Conservation (phyloP, 2,888 invertebrate species). For the Acanthosepion lycidas region DNA sequence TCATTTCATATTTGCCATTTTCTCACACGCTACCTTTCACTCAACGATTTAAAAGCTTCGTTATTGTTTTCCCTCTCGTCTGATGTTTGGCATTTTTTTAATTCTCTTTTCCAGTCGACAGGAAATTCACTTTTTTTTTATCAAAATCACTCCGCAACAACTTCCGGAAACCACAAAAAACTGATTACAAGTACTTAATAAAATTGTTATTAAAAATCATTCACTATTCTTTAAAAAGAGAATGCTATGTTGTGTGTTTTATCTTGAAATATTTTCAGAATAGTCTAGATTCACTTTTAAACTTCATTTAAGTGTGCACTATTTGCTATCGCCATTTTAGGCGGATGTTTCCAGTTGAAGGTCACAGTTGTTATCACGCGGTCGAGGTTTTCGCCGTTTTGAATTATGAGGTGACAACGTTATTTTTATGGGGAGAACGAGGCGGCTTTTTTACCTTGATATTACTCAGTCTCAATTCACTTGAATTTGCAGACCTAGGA, state of each 20-base stretch:
- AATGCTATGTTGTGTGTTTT: neutral
- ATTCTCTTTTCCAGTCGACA: neutral
- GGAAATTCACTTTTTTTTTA: neutral
- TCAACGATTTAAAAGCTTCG: neutral
- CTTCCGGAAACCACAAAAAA: slow-evolving; percentile 37
- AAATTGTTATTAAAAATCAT: neutral
- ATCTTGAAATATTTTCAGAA: neutral
- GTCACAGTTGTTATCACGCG: slow-evolving; percentile 46
- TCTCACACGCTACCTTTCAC: neutral
- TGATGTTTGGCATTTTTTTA: neutral
- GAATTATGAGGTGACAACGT: slow-evolving; percentile 48
- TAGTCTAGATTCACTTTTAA: neutral
- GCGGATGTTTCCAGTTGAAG: slow-evolving; percentile 44
- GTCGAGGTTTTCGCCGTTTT: slow-evolving; percentile 37
- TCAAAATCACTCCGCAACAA: slow-evolving; percentile 35
- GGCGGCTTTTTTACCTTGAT: slow-evolving; percentile 44
- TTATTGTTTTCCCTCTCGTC: neutral
- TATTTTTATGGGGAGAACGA: slow-evolving; percentile 41
- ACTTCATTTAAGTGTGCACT: neutral
- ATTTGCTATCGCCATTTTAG: slow-evolving; percentile 38
- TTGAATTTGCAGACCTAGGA: slow-evolving; percentile 38
- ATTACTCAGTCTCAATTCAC: slow-evolving; percentile 36
- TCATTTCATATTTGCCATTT: neutral
- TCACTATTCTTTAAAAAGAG: neutral
- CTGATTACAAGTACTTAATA: neutral